These are phyloP conservation scores for Philaenus spumarius DNA, from an alignment of 1,140 invertebrate species.

Conservation along the genomic window DNA sequence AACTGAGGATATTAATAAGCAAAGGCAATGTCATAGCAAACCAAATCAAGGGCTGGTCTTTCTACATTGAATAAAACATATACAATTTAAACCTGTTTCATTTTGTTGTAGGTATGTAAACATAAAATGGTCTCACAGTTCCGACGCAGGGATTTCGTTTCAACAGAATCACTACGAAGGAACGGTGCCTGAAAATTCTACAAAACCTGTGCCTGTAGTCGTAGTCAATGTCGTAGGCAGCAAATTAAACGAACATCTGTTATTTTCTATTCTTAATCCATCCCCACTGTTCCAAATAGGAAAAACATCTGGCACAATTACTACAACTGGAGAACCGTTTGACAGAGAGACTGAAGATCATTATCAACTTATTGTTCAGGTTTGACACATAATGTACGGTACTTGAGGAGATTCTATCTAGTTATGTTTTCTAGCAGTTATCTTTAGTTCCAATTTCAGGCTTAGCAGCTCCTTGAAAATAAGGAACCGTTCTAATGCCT, in stretches of 20 bases:
- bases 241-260: conserved; percentile 78
- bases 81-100: not conserved
- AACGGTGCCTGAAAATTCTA: conserved; percentile 76
- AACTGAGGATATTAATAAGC: no score
- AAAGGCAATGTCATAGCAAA: no score
- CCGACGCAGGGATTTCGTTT: conserved; percentile 72
- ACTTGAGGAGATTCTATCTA: no score
- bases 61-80: no score
- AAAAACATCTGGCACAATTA: conserved; percentile 74
- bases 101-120: conserved; percentile 28
- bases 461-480: no score
- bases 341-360: conserved; percentile 78
- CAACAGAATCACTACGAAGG: conserved; percentile 74
- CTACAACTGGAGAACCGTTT: conserved; percentile 73
- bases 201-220: conserved; percentile 67
- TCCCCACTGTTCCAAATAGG: conserved; percentile 86
- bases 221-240: conserved; percentile 83
- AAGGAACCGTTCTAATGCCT: no score
- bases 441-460: no score
- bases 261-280: conserved; percentile 84
- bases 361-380: conserved; percentile 79
- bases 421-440: no score
- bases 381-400: conserved; percentile 27
- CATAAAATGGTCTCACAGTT: conserved; percentile 62
- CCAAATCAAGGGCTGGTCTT: no score